Base-by-base conservation (phyloP, 2,113 vertebrate genomes). In the Pao palembangensis region DNA sequence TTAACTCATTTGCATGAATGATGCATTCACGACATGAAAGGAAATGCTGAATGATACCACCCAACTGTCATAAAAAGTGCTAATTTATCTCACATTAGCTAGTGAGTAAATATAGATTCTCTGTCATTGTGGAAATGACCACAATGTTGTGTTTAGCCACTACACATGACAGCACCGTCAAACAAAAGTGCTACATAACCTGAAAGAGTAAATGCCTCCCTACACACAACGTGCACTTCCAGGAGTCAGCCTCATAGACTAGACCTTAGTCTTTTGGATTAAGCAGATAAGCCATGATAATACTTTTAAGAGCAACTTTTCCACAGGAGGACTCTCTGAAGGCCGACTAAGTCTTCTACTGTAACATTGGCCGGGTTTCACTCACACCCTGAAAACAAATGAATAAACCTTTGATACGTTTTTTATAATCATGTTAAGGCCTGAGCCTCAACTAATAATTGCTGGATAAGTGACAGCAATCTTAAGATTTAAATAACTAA, bases 211-310 rank as follows among this genome's bases (percentile, higher is more conserved):
- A 34, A 41, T 68, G 69, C 58, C 64, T 60, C 55, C 62, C 41
- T 38, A 64, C 16, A 64, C 31, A 54, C 53, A 67, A 61, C 2
- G 43, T 57, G 50, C 34, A 38, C 34, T 8, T 38, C 34, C 34
- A 38, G 69, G 67, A 82, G 73, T 74, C 71, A 38, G 58, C 21
- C 64, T 71, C 34, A 58, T 71, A 73, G 61, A 72, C 65, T 52
- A 65, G 76, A 78, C 70, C 77, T 81, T 52, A 81, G 69, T 70
- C 43, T 82, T 74, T 82, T 84, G 84, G 81, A 88, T 82, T 85
- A 90, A 88, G 73, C 59, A 80, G 76, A 88, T 89, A 87, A 89
- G 77, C 73, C 79, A 81, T 83, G 69, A 83, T 84, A 88, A 87
- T 87, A 83, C 78, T 86, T 83, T 81, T 81, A 82, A 80, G 80